Evolutionary conservation across 2,888 invertebrate genomes (phyloP).

Genomic region (Pristionchus mayeri): DNA sequence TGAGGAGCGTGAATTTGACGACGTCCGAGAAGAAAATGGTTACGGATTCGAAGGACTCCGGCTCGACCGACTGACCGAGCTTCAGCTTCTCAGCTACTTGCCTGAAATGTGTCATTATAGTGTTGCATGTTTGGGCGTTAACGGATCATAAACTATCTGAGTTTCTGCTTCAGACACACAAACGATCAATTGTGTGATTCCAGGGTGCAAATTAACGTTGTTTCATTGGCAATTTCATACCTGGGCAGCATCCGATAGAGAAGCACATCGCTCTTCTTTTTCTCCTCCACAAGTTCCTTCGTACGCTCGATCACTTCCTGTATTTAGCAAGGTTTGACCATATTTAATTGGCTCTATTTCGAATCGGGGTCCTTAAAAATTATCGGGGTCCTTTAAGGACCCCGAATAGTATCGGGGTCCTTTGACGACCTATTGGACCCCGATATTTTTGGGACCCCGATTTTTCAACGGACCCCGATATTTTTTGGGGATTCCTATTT

Average conservation of each 20-base stretch:
- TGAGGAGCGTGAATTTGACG: constrained; percentile 72
- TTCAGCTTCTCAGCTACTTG: constrained; percentile 74
- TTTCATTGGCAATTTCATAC: constrained; percentile 48
- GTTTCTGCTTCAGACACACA: no score
- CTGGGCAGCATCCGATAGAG: constrained; percentile 71
- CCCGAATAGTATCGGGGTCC: no score
- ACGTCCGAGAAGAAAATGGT: constrained; percentile 74
- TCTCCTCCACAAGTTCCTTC: constrained; percentile 69
- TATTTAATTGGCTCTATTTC: neutral
- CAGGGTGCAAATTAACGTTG: neutral
- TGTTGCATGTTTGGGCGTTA: no score
- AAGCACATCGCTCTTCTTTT: constrained; percentile 71
- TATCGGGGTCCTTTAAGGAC: no score
- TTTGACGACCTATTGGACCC: no score
- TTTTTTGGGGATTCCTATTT: no score
- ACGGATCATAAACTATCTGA: no score
- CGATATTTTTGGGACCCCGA: no score
- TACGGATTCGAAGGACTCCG: constrained; percentile 71
- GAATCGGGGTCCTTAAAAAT: no score
- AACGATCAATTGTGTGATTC: no score
- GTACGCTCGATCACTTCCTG: constrained; percentile 67
- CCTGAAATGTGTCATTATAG: constrained; percentile 55
- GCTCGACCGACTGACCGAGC: constrained; percentile 71
- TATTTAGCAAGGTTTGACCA: neutral
- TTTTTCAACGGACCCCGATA: no score